Percentiles rank a stretch among this genome's conserved stretches.
Evolutionary conservation across 2,113 vertebrate genomes (phyloP).

Genomic region (Cephalopholis sonnerati): DNA sequence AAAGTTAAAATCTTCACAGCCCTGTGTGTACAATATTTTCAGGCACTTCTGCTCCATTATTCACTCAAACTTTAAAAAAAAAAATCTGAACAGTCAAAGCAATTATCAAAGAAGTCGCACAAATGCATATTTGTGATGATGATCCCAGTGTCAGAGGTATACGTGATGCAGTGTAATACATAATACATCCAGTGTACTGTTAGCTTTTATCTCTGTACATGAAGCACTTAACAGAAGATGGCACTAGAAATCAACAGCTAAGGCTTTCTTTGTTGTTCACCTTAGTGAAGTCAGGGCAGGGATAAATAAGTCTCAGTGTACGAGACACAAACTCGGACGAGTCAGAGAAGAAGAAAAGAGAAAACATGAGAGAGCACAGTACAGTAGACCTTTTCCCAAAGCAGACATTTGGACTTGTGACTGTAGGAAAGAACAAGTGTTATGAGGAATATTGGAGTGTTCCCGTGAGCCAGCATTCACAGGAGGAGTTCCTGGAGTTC

Average conservation of each 20-base stretch:
- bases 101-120: background rate
- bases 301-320: background rate
- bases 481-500: background rate
- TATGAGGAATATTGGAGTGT: background rate
- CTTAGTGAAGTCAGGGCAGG: background rate
- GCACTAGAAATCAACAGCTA: background rate
- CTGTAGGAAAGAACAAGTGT: background rate
- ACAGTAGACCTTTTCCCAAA: background rate
- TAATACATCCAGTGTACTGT: slow-evolving; percentile 13
- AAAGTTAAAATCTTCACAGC: background rate
- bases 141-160: background rate
- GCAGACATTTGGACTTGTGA: slow-evolving; percentile 1
- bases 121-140: background rate
- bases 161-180: background rate
- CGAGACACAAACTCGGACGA: background rate
- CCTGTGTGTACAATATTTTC: background rate
- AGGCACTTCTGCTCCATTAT: background rate
- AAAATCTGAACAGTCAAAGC: background rate
- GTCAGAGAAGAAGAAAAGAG: background rate
- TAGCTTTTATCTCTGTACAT: background rate
- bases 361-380: background rate
- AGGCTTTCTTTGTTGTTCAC: background rate
- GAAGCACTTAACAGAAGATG: background rate
- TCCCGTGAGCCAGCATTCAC: background rate
- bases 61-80: background rate